Evolutionary conservation across 2,113 vertebrate species (phyloP), one percentile per base, ranked within the genome.

Genomic region (Cottus gobio): DNA sequence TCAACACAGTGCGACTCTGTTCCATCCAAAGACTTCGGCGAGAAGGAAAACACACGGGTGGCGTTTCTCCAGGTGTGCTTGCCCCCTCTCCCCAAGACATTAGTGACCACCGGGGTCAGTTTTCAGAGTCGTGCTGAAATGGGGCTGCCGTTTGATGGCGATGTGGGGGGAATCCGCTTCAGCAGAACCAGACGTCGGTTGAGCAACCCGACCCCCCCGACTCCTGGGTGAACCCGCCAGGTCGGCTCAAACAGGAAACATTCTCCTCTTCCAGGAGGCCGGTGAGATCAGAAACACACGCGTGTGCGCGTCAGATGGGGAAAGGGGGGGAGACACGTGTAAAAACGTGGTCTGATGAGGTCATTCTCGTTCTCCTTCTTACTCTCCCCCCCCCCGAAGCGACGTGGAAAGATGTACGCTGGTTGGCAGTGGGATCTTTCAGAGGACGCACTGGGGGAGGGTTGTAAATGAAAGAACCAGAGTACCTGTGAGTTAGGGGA

Each of bases 141-240:
- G 77, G 81, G 71, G 84, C 88, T 88, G 90, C 85, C 16, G 78
- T 94, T 91, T 91, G 89, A 92, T 89, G 90, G 92, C 86, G 87
- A 90, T 83, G 81, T 84, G 90, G n/a, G n/a, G 90, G 81, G 89
- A 91, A 90, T 91, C 91, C 91, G 87, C 92, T 89, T 91, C 90
- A 93, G 77, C 86, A 91, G 87, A 92, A 91, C 92, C 92, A 93
- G 92, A 92, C 93, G 85, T 87, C 18, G 78, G 64, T 85, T 57
- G 66, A 90, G 92, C 89, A 92, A 92, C 85, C 83, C 71, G 83
- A 92, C 87, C 61, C 34, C 82, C 83, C 82, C 87, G 90, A 91
- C 92, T 93, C 77, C 79, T 92, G 9, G 8, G 79, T 93, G 93
- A 94, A 92, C 93, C 90, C 92, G 36, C 36, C 75, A 20, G 50